These are phyloP conservation scores for Apolygus lucorum DNA, from an alignment of 1,140 invertebrate species.

Conservation along the genomic window DNA sequence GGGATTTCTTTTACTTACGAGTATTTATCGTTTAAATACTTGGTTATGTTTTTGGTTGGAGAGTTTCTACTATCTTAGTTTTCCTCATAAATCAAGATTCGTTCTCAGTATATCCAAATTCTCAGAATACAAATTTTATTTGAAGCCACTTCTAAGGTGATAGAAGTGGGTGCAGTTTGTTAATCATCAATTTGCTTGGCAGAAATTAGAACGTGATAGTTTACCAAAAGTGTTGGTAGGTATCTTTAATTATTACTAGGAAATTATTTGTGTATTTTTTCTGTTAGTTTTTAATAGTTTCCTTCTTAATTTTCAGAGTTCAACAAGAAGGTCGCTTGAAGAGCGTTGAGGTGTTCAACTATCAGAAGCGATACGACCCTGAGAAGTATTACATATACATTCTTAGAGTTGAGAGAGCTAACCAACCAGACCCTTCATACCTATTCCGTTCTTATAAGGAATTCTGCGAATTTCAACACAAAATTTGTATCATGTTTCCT, in stretches of 20 bases:
- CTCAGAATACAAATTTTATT: too few species aligned
- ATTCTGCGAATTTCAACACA: conserved; percentile 92
- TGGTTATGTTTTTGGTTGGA: background rate
- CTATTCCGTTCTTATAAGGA: conserved; percentile 91
- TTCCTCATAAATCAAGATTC: too few species aligned
- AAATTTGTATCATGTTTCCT: conserved; percentile 85
- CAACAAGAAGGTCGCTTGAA: conserved; percentile 77
- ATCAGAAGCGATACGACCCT: conserved; percentile 91
- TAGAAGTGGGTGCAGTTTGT: too few species aligned
- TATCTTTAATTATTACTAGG: too few species aligned
- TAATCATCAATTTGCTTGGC: too few species aligned
- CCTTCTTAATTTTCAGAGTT: conserved; percentile 31
- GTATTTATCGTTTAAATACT: background rate
- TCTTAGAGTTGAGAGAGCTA: conserved; percentile 73
- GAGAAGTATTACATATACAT: conserved; percentile 98
- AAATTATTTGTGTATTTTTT: too few species aligned
- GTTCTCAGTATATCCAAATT: too few species aligned
- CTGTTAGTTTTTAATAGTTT: too few species aligned
- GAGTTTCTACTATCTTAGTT: too few species aligned
- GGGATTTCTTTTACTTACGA: background rate
- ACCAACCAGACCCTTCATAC: conserved; percentile 72
- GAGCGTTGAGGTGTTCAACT: conserved; percentile 76
- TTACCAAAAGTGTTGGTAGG: too few species aligned
- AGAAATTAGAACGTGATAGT: too few species aligned
- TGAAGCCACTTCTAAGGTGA: too few species aligned